Base-by-base conservation (phyloP, 2,113 vertebrate species). In the Vidua macroura region DNA sequence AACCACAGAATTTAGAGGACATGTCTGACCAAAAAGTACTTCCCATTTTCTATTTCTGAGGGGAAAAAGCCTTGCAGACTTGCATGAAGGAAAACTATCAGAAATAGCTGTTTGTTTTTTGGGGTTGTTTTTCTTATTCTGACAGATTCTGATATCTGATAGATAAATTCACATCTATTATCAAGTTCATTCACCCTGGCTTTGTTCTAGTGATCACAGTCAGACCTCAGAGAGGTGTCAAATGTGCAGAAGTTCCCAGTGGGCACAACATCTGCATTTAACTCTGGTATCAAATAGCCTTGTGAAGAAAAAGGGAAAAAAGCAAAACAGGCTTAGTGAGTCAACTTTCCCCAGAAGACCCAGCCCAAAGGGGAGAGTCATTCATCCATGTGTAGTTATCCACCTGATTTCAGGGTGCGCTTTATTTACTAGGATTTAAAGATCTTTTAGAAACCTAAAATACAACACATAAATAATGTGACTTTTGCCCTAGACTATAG, bases 261-360 rank as follows among this genome's bases (percentile, higher is more conserved):
- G 10, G 18, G 21, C 58, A 63, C 31, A 90, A 46, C 22, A 86
- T 74, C 37, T 73, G 28, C 49, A 49, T 88, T 88, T 83, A 80
- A 62, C 31, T 82, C 58, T 62, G 41, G 22, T 82, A 58, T 8
- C 15, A 90, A 88, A 90, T 33, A 58, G 20, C 7, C 17, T 1
- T 11, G 7, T 1, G 0, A 5, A 6, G 6, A 37, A 63, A 69
- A 83, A 15, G 4, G 8, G 4, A 0, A 1, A 3, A 58, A n/a
- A 37, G 7, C n/a, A 27, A 62, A 90, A 52, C 5, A 17, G 11
- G 21, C 23, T 59, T 58, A 46, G 33, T 25, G 23, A 58, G 25
- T 15, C 63, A 86, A 24, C 33, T 19, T 93, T 49, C 27, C 13
- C 37, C 43, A 83, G 25, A 80, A 88, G 25, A 27, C 22, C 11